Evolutionary conservation across 2,888 invertebrate species (phyloP).

Genomic region (Asteroscopus sphinx): DNA sequence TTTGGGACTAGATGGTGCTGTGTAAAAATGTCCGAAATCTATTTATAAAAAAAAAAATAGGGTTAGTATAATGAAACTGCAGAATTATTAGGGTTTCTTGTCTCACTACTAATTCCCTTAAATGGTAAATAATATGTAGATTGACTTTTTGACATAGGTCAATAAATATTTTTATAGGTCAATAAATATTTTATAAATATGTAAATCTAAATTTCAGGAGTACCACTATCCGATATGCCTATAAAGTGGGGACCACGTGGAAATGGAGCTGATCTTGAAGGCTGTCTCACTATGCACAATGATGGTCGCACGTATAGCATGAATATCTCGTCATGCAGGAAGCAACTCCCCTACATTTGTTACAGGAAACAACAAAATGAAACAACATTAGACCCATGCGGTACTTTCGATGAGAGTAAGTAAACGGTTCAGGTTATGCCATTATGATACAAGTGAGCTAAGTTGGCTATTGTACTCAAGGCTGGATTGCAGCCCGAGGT

Average conservation of each 20-base stretch:
- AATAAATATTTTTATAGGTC: no score
- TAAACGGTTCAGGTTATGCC: not conserved
- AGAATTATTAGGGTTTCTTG: no score
- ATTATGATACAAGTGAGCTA: no score
- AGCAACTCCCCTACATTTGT: not conserved
- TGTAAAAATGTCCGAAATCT: no score
- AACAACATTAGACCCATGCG: not conserved
- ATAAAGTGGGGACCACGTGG: not conserved
- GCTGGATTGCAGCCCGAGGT: not conserved
- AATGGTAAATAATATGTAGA: no score
- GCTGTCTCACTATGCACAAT: constrained; percentile 1
- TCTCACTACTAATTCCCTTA: no score
- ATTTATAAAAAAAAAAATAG: no score
- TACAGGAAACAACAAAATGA: not conserved
- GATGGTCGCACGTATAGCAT: not conserved
- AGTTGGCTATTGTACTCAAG: no score
- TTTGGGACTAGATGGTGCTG: no score
- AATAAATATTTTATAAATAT: no score
- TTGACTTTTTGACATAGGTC: not conserved
- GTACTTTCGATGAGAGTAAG: constrained; percentile 1
- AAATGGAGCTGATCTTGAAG: not conserved
- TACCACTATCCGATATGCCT: not conserved
- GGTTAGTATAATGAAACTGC: no score
- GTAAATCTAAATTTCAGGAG: not conserved
- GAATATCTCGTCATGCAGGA: not conserved